Evolutionary conservation across 1,140 invertebrate genomes (phyloP).

Genomic region (Temnothorax nylanderi): DNA sequence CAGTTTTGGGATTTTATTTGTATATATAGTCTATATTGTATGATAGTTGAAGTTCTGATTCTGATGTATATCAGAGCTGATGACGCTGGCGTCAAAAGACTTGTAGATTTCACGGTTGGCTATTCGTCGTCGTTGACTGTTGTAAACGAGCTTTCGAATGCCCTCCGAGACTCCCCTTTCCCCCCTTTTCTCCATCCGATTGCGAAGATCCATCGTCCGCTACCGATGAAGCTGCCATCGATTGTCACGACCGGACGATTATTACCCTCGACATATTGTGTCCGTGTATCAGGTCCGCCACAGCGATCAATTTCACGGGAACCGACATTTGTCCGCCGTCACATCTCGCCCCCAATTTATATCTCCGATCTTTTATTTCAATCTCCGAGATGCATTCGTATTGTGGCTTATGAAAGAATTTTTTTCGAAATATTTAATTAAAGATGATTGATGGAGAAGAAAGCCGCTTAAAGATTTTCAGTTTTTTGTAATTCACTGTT

Average conservation of each 20-base stretch:
- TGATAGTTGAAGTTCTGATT: neutral
- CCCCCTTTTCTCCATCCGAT: neutral
- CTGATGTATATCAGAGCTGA: neutral
- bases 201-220: slow-evolving; percentile 45
- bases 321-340: slow-evolving; percentile 43
- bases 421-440: neutral
- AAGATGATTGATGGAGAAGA: neutral
- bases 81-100: slow-evolving; percentile 23
- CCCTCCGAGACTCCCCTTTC: neutral
- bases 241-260: slow-evolving; percentile 54
- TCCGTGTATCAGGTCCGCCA: slow-evolving; percentile 21
- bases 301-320: slow-evolving; percentile 52
- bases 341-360: slow-evolving; percentile 44
- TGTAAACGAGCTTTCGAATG: slow-evolving; percentile 56
- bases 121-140: slow-evolving; percentile 12
- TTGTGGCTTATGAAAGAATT: neutral
- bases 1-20: neutral
- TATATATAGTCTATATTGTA: neutral
- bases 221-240: slow-evolving; percentile 55
- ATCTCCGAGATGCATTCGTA: slow-evolving; percentile 11
- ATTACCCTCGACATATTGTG: slow-evolving; percentile 48
- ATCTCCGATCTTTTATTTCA: slow-evolving; percentile 44
- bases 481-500: neutral
- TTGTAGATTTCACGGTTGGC: slow-evolving; percentile 20
- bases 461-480: neutral